Evolutionary conservation across 2,797 vertebrate species (phyloP), one percentile per base, ranked within the genome.

Genomic region (Acrossocheilus fasciatus): DNA sequence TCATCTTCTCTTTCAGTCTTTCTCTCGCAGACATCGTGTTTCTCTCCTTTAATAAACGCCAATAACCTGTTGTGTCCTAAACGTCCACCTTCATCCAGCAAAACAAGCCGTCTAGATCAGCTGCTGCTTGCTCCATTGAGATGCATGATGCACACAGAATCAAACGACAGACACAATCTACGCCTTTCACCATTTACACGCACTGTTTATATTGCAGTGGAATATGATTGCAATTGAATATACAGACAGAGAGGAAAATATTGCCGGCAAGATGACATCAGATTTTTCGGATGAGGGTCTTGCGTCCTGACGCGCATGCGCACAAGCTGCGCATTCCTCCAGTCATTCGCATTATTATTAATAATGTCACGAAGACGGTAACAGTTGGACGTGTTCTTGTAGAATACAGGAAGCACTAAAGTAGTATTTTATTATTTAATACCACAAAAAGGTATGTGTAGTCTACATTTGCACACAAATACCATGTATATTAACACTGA

Each of bases 21-120:
- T 97, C 97, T 91, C 97, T 95, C 9, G 96, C 94, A 91, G 97
- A 96, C 98, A 98, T 82, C 89, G 90, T 89, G 74, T 86, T 73
- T 57, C 54, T 68, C 77, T 84, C 50, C 86, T 85, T 87, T 88
- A 89, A 66, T 66, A 79, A 86, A 68, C 62, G 80, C 47, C 74
- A 79, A 70, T 83, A 89, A 92, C 82, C 89, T 91, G 89, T 87
- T 89, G 84, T 86, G 86, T 79, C 82, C 52, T 87, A 80, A 90
- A 79, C 84, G 87, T 85, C 90, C 89, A 81, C 91, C 91, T 87
- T 91, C 91, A 88, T 89, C 89, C 91, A 84, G 80, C 89, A 89
- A 86, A 83, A 80, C 70, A 85, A 87, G 74, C 78, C 77, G 89
- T 91, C 91, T 90, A 89, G 90, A 90, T 86, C 91, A 86, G 90